Evolutionary conservation across 1,140 invertebrate genomes (phyloP), one percentile per base, ranked within the genome.

Genomic region (Temnothorax longispinosus): DNA sequence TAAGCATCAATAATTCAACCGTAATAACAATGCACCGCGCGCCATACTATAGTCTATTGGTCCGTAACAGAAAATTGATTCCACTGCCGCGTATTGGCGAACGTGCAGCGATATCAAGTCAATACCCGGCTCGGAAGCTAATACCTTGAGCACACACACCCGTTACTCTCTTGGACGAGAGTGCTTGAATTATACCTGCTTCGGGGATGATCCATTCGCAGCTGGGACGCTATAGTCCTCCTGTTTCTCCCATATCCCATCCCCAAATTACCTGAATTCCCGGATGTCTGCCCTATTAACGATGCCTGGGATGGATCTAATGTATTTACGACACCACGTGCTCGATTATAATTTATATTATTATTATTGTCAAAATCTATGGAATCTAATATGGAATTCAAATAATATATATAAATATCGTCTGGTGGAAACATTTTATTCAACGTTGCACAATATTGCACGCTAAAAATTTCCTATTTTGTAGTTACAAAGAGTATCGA

Each of bases 21-120:
- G 54, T 82, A 60, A 38, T 75, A 27, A 84, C 80, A 84, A 84
- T 62, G 69, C 80, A 44, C 32, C 41, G 38, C 27, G 6, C 11
- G n/a, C 11, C 38, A 21, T 32, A 64, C 77, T 21, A 21, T 21
- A 35, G 77, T 56, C 47, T 41, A 80, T 67, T 32, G 69, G 38
- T 56, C n/a, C n/a, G 54, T 58, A 60, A 82, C 80, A 82, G 80
- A 82, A 82, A 84, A 75, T 84, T 84, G 80, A 84, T 84, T 75
- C 56, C 54, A 75, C 56, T 5, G 32, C 27, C 41, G 67, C 8
- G 27, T n/a, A 74, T 18, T 38, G 32, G 65, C 27, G 52, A 15
- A 60, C 54, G 32, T 38, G 32, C 54, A 35, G 44, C 41, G 44
- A 75, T 84, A 84, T 75, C 80, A 74, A 84, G 80, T 75, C 80